Evolutionary conservation across 2,797 vertebrate genomes (phyloP).

Genomic region (Microchirus variegatus): DNA sequence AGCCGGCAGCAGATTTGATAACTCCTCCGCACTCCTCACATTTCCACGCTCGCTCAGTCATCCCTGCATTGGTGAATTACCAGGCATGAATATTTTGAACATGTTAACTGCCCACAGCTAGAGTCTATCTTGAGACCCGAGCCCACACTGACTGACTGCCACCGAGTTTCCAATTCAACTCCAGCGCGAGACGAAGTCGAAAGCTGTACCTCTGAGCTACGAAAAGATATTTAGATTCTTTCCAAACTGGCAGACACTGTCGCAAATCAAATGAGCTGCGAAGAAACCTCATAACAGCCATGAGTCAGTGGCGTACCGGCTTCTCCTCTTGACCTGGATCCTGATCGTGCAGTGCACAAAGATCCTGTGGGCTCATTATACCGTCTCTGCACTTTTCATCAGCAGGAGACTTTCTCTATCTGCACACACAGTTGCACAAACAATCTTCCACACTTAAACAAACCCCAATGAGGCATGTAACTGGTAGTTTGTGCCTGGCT

Average conservation of each 20-base stretch:
- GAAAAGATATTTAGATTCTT: background rate
- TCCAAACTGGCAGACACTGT: no score
- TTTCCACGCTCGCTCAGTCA: conserved; percentile 22
- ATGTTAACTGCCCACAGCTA: conserved; percentile 44
- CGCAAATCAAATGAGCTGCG: no score
- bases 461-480: conserved; percentile 72
- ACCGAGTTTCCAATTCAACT: conserved; percentile 41
- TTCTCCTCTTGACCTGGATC: conserved; percentile 32
- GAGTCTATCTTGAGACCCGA: conserved; percentile 53
- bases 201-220: conserved; percentile 26
- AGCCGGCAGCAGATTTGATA: conserved; percentile 31
- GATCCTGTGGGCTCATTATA: conserved; percentile 50
- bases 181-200: conserved; percentile 19
- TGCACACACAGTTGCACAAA: conserved; percentile 46
- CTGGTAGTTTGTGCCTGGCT: conserved; percentile 49
- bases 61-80: conserved; percentile 56
- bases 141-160: conserved; percentile 38
- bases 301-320: background rate
- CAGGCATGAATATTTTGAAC: conserved; percentile 48
- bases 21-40: conserved; percentile 42
- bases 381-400: conserved; percentile 41
- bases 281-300: conserved; percentile 3
- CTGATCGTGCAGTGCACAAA: conserved; percentile 10
- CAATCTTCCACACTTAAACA: conserved; percentile 63
- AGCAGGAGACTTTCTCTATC: conserved; percentile 25